Percentiles rank a stretch among this genome's conserved stretches.
phyloP scores from a whole-genome alignment of 2,113 vertebrate species.

The Corynorhinus townsendii region DNA sequence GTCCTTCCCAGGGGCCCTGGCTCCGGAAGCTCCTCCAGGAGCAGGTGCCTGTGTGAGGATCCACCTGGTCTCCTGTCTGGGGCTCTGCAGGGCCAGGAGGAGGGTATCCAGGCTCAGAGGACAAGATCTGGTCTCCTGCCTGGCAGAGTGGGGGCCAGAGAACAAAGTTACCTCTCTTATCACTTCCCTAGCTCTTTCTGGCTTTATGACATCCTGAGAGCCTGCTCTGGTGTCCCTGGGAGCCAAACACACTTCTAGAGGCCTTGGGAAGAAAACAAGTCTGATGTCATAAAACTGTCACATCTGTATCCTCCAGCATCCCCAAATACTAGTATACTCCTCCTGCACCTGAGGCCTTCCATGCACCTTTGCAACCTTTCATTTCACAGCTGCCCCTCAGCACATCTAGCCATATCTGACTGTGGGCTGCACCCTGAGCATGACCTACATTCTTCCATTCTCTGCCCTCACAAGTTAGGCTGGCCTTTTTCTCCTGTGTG shows the following conservation, averaged over 20 bases:
- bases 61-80: not conserved
- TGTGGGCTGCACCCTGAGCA: rapidly evolving
- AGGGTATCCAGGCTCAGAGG: not conserved
- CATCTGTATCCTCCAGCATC: not conserved
- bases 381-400: not conserved
- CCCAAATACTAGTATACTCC: not conserved
- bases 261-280: not conserved
- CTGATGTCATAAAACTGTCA: not conserved
- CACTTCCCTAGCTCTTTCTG: not conserved
- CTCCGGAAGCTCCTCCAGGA: not conserved
- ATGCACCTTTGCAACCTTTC: not conserved
- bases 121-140: not conserved
- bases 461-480: not conserved
- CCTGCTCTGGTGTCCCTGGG: not conserved
- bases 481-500: not conserved
- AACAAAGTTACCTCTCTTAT: not conserved
- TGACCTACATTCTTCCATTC: not conserved
- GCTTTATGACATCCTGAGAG: not conserved
- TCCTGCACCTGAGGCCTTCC: not conserved
- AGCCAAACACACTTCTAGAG: not conserved
- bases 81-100: not conserved
- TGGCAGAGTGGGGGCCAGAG: no score
- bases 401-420: not conserved
- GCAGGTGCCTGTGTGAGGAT: not conserved
- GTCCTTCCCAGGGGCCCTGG: rapidly evolving